phyloP scores from a whole-genome alignment of 2,113 vertebrate species.

The Pica pica region DNA sequence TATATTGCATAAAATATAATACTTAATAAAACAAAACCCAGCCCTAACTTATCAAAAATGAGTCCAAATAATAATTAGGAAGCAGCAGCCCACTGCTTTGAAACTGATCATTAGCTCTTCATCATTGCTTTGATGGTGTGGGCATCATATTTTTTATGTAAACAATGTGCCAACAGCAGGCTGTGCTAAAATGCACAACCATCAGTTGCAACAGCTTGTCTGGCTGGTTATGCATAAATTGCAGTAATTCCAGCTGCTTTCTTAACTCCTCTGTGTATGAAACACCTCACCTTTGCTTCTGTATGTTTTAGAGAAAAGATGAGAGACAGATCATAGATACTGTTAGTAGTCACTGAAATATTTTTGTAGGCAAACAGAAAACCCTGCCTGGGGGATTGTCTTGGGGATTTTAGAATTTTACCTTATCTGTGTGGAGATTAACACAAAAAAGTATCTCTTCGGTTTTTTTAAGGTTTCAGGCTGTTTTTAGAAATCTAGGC shows the following conservation, averaged over 20 bases:
- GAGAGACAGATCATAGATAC: not conserved
- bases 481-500: not conserved
- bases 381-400: not conserved
- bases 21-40: not conserved
- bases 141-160: not conserved
- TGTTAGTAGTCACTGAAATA: not conserved
- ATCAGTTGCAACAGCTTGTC: not conserved
- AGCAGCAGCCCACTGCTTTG: not conserved
- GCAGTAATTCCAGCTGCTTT: not conserved
- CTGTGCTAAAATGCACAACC: not conserved
- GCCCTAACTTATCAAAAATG: not conserved
- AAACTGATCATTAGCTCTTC: not conserved
- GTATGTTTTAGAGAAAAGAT: not conserved
- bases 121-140: not conserved
- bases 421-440: not conserved
- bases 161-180: not conserved
- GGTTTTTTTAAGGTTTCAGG: not conserved
- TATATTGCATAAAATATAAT: not conserved
- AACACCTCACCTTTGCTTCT: not conserved
- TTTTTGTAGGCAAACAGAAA: not conserved
- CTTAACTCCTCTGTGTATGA: not conserved
- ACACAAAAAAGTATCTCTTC: not conserved
- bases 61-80: not conserved
- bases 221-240: constrained; percentile 3
- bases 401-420: not conserved